Evolutionary conservation across 2,113 vertebrate species (phyloP).

Genomic region (Apeltes quadracus): DNA sequence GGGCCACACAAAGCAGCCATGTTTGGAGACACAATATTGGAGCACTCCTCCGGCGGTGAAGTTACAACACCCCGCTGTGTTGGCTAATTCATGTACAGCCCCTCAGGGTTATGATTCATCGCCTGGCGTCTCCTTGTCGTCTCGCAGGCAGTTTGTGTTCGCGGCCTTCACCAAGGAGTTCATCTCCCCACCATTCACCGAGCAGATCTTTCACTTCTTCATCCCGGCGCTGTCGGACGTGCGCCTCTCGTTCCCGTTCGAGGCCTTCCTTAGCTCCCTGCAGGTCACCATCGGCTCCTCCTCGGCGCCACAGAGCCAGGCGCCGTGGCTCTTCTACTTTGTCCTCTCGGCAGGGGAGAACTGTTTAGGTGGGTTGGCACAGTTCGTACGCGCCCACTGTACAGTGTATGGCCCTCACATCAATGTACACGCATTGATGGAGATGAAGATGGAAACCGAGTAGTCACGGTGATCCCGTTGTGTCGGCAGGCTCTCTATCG

Average conservation of each 20-base stretch:
- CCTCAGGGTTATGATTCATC: background rate
- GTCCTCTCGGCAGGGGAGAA: slow-evolving; percentile 91
- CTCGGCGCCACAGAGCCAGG: slow-evolving; percentile 72
- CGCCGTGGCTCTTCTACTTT: slow-evolving; percentile 95
- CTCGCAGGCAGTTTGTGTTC: slow-evolving; percentile 91
- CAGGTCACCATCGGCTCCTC: slow-evolving; percentile 74
- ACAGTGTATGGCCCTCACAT: background rate
- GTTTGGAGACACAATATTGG: slow-evolving; percentile 70
- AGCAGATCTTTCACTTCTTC: slow-evolving; percentile 95
- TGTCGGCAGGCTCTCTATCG: slow-evolving; percentile 85
- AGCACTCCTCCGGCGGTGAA: slow-evolving; percentile 5
- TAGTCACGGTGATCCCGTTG: slow-evolving; percentile 8
- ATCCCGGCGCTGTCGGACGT: slow-evolving; percentile 91
- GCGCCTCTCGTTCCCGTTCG: slow-evolving; percentile 87
- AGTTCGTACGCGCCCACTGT: background rate
- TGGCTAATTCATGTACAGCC: slow-evolving; percentile 2
- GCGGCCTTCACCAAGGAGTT: slow-evolving; percentile 94
- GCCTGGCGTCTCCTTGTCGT: slow-evolving; percentile 8
- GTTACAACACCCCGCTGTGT: slow-evolving; percentile 16
- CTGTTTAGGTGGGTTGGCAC: slow-evolving; percentile 83
- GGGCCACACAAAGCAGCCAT: slow-evolving; percentile 64
- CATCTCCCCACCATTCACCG: slow-evolving; percentile 91
- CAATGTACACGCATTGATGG: slow-evolving; percentile 10
- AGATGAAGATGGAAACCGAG: background rate
- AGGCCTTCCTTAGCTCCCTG: slow-evolving; percentile 91